Base-by-base conservation (phyloP, 2,888 invertebrate species). In the Noctua janthina region DNA sequence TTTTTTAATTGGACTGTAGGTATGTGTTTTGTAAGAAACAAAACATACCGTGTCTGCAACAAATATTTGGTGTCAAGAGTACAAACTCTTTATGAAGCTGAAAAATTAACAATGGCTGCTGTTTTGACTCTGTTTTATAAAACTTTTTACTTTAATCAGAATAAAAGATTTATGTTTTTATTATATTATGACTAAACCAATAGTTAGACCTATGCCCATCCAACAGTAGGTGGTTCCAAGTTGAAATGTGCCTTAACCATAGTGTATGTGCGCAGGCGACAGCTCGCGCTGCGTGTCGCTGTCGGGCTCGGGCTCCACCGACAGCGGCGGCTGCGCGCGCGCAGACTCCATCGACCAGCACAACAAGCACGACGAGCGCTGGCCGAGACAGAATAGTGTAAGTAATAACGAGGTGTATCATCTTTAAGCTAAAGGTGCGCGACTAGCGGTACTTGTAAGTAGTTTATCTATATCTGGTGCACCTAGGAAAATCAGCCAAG, bases 311-410 rank as follows among this genome's bases (percentile, higher is more conserved):
- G 98, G 98, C 62, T 98, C 98, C 87, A 98, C 98, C 46, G 99
- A 99, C 96, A 99, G 94, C 92, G 92, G 94, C 91, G 92, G 96
- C 97, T 98, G 98, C 86, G 98, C 98, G 56, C 92, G 96, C 49
- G 94, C 92, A 0, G 96, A 96, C 92, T 95, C 96, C 10, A 91
- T 95, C 1, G 96, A 97, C 88, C 91, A 93, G 20, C 83, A 92
- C 94, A 87, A 94, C 94, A 91, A 97, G 92, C 91, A 94, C 86
- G 94, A 90, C 95, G 94, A 93, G 90, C 94, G 96, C 78, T 98
- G 98, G 98, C 98, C 98, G 6, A 93, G 98, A 46, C 99, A 99
- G 94, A 98, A 98, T 93, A 98, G 98, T 90, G 98, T 98, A 7
- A 54, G 54, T 49, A 0, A 46, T 13, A 46, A 8, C 46, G 39